Percentiles rank a stretch among this genome's conserved stretches.
phyloP scores from a whole-genome alignment of 2,888 invertebrate genomes.

The Aelia acuminata region DNA sequence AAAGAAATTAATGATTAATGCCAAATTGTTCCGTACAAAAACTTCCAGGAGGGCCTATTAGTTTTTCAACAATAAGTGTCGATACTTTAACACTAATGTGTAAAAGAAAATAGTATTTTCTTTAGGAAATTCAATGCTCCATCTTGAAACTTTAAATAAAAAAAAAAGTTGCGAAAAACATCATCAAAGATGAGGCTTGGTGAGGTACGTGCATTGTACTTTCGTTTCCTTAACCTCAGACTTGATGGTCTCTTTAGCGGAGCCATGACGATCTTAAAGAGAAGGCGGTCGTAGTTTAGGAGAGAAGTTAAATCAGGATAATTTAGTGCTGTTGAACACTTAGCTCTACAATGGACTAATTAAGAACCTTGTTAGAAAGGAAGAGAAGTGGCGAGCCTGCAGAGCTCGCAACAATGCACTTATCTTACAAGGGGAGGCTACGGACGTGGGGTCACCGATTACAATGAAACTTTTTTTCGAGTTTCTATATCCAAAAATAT shows the following conservation, averaged over 20 bases:
- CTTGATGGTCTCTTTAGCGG: not conserved
- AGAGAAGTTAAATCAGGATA: slow-evolving; percentile 27
- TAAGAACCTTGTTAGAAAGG: not conserved
- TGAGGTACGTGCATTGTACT: not conserved
- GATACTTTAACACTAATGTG: too few species aligned
- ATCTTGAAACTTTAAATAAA: too few species aligned
- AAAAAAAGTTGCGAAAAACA: too few species aligned
- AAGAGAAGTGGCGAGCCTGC: not conserved
- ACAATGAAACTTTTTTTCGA: too few species aligned
- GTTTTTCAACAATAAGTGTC: too few species aligned
- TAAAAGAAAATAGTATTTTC: too few species aligned
- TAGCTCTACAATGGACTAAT: slow-evolving; percentile 27
- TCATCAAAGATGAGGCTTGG: not conserved
- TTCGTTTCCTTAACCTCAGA: not conserved
- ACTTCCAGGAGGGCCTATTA: too few species aligned
- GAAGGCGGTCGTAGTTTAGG: not conserved
- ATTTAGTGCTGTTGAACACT: slow-evolving; percentile 21
- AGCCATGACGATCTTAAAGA: not conserved
- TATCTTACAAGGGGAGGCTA: not conserved
- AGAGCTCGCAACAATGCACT: not conserved
- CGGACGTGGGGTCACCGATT: too few species aligned
- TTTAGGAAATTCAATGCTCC: too few species aligned
- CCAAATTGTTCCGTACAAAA: too few species aligned
- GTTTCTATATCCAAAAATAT: too few species aligned
- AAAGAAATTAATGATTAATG: too few species aligned